Conservation (phyloP, 2,888 invertebrate genomes). For the Anagyrus pseudococci region DNA sequence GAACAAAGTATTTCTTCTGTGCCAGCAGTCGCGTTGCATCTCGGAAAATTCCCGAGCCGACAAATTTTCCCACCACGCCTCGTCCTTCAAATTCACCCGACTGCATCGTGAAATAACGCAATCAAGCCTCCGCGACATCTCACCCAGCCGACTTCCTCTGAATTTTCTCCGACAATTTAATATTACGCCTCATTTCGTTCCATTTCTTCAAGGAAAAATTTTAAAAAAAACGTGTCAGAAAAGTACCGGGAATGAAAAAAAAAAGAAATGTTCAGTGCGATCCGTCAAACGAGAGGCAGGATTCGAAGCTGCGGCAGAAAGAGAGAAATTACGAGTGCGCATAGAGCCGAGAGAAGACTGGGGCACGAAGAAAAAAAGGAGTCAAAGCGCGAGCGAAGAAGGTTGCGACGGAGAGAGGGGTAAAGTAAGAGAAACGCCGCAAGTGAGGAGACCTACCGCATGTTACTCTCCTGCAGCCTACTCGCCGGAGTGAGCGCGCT, state of each 20-base stretch:
- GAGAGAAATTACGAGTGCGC: conserved; percentile 20
- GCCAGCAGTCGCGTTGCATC: too few species aligned
- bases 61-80: too few species aligned
- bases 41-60: too few species aligned
- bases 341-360: not conserved
- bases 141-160: not conserved
- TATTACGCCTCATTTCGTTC: conserved; percentile 11
- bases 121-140: too few species aligned
- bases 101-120: too few species aligned
- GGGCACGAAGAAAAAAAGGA: conserved; percentile 7
- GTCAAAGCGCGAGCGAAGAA: conserved; percentile 15
- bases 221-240: not conserved
- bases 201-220: conserved; percentile 8
- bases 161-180: conserved; percentile 15
- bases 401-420: conserved; percentile 25
- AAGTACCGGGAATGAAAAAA: not conserved
- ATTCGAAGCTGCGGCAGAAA: conserved; percentile 8
- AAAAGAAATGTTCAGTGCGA: conserved; percentile 27
- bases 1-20: too few species aligned
- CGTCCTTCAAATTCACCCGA: too few species aligned
- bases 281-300: conserved; percentile 19
- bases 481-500: conserved; percentile 15
- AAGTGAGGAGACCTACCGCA: conserved; percentile 38
- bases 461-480: conserved; percentile 27
- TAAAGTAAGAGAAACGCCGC: conserved; percentile 23